Conservation (phyloP, 35 echinoderm and acorn worm genomes). For the Ophioderma brevispina region DNA sequence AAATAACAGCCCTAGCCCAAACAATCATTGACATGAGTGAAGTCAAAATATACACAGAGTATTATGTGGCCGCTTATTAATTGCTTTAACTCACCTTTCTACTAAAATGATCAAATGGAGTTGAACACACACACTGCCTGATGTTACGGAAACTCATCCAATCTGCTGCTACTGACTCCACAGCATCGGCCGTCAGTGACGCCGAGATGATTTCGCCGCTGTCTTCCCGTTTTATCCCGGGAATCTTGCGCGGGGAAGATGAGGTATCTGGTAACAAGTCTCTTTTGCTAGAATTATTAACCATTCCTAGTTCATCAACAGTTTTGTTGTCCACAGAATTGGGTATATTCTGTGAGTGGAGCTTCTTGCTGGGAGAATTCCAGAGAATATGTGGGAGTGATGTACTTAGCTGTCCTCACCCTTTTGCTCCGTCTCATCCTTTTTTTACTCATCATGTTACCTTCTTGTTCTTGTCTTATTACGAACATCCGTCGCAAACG, state of each 20-base stretch:
- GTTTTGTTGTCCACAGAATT: slow-evolving; percentile 35
- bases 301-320: slow-evolving; percentile 33
- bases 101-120: slow-evolving; percentile 97
- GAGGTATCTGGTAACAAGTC: background rate
- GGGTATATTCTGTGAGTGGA: background rate
- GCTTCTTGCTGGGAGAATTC: background rate
- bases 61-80: too few relatives aligned
- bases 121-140: slow-evolving; percentile 87
- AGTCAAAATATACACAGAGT: too few relatives aligned
- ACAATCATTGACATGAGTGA: too few relatives aligned
- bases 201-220: slow-evolving; percentile 86
- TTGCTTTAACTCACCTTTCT: slow-evolving; percentile 93
- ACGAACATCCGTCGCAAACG: slow-evolving; percentile 52
- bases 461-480: slow-evolving; percentile 12
- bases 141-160: slow-evolving; percentile 93
- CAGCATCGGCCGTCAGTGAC: slow-evolving; percentile 63
- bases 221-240: slow-evolving; percentile 66
- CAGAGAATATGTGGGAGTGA: background rate
- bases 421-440: background rate
- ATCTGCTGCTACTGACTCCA: slow-evolving; percentile 77
- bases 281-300: slow-evolving; percentile 39
- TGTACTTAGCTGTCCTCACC: background rate
- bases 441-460: background rate
- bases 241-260: slow-evolving; percentile 23
- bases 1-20: too few relatives aligned